phyloP scores from a whole-genome alignment of 2,797 vertebrate species.

The Sparidentex hasta region DNA sequence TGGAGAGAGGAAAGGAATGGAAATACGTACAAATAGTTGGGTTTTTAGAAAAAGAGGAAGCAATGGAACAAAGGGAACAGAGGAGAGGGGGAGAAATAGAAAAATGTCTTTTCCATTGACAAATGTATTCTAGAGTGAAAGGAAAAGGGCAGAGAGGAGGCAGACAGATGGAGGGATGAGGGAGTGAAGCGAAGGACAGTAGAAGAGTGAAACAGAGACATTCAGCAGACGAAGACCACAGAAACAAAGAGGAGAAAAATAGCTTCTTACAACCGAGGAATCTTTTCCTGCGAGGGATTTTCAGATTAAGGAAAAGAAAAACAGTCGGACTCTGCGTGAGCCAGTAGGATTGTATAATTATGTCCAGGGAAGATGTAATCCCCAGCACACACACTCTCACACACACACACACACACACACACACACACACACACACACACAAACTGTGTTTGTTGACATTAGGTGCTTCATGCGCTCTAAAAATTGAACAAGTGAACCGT shows the following conservation, averaged over 20 bases:
- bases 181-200: neutral
- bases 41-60: neutral
- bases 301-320: conserved; percentile 63
- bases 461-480: conserved; percentile 77
- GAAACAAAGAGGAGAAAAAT: conserved; percentile 32
- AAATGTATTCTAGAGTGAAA: neutral
- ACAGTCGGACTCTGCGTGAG: conserved; percentile 54
- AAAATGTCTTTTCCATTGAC: neutral
- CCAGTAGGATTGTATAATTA: conserved; percentile 69
- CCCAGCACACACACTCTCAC: conserved; percentile 49
- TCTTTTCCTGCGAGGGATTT: conserved; percentile 60
- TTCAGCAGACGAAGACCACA: neutral
- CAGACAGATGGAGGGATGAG: conserved; percentile 12
- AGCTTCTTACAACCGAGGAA: conserved; percentile 17
- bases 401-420: conserved; percentile 46
- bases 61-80: neutral
- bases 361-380: conserved; percentile 71
- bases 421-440: conserved; percentile 44
- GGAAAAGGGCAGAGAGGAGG: neutral
- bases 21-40: neutral
- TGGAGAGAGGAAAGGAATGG: neutral
- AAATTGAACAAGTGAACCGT: conserved; percentile 80
- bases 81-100: neutral
- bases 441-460: conserved; percentile 69
- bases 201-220: neutral